Percentiles rank a stretch among this genome's conserved stretches.
These are phyloP conservation scores for Euschistus heros DNA, from an alignment of 1,140 invertebrate genomes.

Conservation along the genomic window DNA sequence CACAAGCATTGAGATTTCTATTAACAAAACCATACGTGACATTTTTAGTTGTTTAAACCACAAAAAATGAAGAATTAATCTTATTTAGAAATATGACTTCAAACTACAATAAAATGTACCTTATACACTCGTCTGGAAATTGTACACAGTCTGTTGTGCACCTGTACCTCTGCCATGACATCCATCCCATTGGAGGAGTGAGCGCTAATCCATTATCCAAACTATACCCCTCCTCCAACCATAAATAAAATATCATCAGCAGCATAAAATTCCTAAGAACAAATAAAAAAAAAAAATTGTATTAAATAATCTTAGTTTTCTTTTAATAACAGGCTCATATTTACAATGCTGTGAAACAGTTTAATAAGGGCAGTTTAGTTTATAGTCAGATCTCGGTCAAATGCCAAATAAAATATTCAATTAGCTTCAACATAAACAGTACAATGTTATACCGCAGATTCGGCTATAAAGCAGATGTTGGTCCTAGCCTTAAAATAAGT, in stretches of 20 bases:
- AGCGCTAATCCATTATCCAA: conserved; percentile 47
- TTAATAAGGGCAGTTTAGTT: no score
- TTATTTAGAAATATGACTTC: background rate
- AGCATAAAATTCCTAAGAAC: background rate
- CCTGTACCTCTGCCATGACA: conserved; percentile 61
- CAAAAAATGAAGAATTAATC: background rate
- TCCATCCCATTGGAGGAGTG: conserved; percentile 68
- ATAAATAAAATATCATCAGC: background rate
- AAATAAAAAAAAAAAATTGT: background rate
- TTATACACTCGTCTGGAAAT: conserved; percentile 59
- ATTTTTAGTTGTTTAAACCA: background rate
- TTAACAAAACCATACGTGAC: background rate
- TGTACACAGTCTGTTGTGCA: conserved; percentile 56
- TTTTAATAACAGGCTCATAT: no score
- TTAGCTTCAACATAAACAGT: no score
- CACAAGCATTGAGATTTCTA: background rate
- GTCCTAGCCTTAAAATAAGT: no score
- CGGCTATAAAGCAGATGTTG: no score
- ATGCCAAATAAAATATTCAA: no score
- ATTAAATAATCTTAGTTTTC: no score
- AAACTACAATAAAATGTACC: conserved; percentile 31
- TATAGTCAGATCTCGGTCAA: no score
- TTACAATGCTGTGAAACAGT: no score
- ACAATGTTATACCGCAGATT: no score
- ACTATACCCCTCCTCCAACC: background rate